Conservation (phyloP, 2,888 invertebrate genomes). For the Hyposoter didymator region DNA sequence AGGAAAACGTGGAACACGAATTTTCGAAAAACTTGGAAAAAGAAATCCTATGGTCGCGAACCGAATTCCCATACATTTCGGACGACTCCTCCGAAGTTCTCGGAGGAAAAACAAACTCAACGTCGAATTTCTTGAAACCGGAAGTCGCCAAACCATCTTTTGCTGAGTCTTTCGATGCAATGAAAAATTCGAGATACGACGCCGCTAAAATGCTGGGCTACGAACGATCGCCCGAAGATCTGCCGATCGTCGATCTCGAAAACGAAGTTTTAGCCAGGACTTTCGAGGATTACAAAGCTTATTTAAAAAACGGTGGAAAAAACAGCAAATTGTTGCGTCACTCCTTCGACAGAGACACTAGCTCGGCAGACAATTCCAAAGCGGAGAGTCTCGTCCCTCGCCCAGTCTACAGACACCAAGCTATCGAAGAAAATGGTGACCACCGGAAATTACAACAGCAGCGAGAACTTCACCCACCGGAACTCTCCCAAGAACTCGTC, state of each 20-base stretch:
- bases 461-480: slow-evolving; percentile 4
- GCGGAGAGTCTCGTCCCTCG: slow-evolving; percentile 29
- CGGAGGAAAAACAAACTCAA: not conserved
- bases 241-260: slow-evolving; percentile 79
- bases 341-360: slow-evolving; percentile 17
- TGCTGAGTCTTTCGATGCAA: not conserved
- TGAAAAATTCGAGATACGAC: slow-evolving; percentile 71
- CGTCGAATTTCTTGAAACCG: not conserved
- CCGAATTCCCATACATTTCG: slow-evolving; percentile 38
- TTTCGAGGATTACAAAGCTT: slow-evolving; percentile 79
- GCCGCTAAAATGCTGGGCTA: slow-evolving; percentile 80
- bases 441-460: slow-evolving; percentile 27
- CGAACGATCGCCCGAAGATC: slow-evolving; percentile 77
- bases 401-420: slow-evolving; percentile 6
- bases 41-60: slow-evolving; percentile 74
- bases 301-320: slow-evolving; percentile 71
- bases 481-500: slow-evolving; percentile 12
- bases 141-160: not conserved
- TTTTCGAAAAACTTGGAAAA: slow-evolving; percentile 78
- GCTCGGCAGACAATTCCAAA: slow-evolving; percentile 31
- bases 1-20: slow-evolving; percentile 77
- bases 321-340: slow-evolving; percentile 28
- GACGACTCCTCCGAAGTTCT: not conserved
- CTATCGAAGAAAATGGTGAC: slow-evolving; percentile 17
- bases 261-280: slow-evolving; percentile 79